A percentile compares a stretch with the other conserved stretches of the same genome.
These are phyloP conservation scores for Crotalus viridis DNA, from an alignment of 2,113 vertebrate species.

Conservation along the genomic window DNA sequence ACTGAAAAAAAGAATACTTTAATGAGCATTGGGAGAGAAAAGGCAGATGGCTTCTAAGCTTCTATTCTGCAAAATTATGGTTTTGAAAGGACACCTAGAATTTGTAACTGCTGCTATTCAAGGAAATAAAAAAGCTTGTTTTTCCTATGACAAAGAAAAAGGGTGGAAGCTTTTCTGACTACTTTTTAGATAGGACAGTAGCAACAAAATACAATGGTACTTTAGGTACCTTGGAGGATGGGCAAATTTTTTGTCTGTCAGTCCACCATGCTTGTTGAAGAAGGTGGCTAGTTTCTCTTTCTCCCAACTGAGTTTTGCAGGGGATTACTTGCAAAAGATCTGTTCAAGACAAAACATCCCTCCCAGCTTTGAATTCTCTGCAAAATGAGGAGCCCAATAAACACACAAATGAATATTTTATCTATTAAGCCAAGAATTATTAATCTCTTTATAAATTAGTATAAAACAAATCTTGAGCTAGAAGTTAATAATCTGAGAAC, in stretches of 20 bases:
- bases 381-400: not conserved
- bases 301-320: not conserved
- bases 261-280: not conserved
- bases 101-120: not conserved
- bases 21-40: not conserved
- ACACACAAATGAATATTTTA: not conserved
- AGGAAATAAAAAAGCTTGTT: not conserved
- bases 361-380: not conserved
- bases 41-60: not conserved
- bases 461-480: slow-evolving; percentile 38
- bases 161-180: not conserved
- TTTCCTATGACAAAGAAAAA: not conserved
- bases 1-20: not conserved
- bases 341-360: not conserved
- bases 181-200: not conserved
- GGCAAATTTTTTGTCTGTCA: not conserved
- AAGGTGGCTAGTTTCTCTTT: not conserved
- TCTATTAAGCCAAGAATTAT: not conserved
- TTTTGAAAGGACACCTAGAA: not conserved
- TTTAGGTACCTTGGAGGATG: not conserved
- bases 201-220: not conserved
- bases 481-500: slow-evolving; percentile 33
- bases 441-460: slow-evolving; percentile 13
- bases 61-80: not conserved
- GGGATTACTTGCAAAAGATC: not conserved